Conservation (phyloP, 1,140 invertebrate genomes). For the Lethrus apterus region DNA sequence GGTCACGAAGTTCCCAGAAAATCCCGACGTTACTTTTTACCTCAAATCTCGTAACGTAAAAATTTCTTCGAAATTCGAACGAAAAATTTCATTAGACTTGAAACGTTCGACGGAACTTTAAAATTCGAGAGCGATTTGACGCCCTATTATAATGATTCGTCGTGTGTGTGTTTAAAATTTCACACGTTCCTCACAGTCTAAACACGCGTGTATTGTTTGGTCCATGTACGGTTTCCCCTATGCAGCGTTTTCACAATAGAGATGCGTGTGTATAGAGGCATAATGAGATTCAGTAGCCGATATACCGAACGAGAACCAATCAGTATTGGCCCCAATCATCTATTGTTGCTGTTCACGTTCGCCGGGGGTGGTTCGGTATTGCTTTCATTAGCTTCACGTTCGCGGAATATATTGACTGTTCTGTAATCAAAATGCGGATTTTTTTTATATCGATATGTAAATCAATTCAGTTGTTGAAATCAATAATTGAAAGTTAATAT, state of each 20-base stretch:
- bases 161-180: constrained; percentile 9
- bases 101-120: no score
- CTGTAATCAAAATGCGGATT: no score
- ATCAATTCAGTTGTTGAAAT: no score
- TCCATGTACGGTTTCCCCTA: constrained; percentile 19
- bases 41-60: no score
- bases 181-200: constrained; percentile 20
- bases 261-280: constrained; percentile 30
- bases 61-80: no score
- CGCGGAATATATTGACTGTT: no score
- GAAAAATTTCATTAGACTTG: no score
- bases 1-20: constrained; percentile 8
- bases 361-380: constrained; percentile 21
- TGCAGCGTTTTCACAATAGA: constrained; percentile 27
- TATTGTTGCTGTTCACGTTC: constrained; percentile 24
- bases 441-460: no score
- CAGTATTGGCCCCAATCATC: constrained; percentile 26
- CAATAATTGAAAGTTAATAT: no score
- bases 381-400: constrained; percentile 3
- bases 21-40: no score
- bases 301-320: constrained; percentile 29
- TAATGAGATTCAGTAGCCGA: constrained; percentile 35
- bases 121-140: no score
- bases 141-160: background rate
- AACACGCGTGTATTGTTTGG: constrained; percentile 14